Conservation (phyloP, 2,888 invertebrate genomes). For the Drosophila gaucha region DNA sequence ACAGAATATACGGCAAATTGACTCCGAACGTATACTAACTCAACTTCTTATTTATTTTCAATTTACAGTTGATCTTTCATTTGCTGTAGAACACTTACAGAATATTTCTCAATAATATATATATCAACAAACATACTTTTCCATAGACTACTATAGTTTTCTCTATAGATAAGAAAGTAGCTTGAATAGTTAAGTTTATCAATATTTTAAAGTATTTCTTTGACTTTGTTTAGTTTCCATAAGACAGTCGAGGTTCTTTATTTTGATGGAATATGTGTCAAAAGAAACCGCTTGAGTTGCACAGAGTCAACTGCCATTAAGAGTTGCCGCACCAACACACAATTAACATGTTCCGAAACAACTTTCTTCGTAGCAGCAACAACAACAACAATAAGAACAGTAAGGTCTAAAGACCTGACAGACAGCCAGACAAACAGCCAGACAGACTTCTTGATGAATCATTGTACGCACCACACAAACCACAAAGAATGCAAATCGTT, state of each 20-base stretch:
- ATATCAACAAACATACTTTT: too few species aligned
- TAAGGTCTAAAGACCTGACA: slow-evolving; percentile 7
- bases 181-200: too few species aligned
- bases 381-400: slow-evolving; percentile 21
- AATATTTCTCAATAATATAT: too few species aligned
- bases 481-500: slow-evolving; percentile 43
- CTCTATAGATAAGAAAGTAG: too few species aligned
- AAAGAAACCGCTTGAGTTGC: slow-evolving; percentile 7
- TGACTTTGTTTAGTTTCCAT: background rate
- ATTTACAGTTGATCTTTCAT: too few species aligned
- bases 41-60: too few species aligned
- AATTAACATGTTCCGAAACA: slow-evolving; percentile 73
- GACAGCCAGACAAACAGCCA: slow-evolving; percentile 5
- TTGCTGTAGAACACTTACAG: too few species aligned
- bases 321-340: slow-evolving; percentile 33
- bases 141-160: too few species aligned
- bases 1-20: too few species aligned
- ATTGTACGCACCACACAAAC: slow-evolving; percentile 29
- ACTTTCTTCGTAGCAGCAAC: slow-evolving; percentile 63
- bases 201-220: too few species aligned
- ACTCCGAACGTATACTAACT: too few species aligned
- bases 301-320: slow-evolving; percentile 2
- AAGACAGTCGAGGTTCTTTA: background rate
- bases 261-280: background rate
- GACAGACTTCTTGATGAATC: slow-evolving; percentile 53